Evolutionary conservation across 1,140 invertebrate genomes (phyloP), one percentile per base, ranked within the genome.

Genomic region (Bombus terrestris): DNA sequence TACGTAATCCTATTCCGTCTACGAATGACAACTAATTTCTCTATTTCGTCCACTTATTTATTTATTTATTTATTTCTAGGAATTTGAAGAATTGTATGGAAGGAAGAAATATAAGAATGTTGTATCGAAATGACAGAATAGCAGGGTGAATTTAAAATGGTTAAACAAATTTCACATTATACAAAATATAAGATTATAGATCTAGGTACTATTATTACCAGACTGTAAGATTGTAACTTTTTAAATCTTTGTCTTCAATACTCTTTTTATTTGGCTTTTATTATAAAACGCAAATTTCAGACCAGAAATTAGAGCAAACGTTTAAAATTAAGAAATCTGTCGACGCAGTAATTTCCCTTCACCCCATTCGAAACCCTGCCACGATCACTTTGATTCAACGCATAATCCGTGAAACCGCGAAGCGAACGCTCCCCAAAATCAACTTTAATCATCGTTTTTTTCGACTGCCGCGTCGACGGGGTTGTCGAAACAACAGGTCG

Each of bases 361-460:
- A 3, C n/a, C 13, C 62, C n/a, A 12, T 12, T n/a, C 18, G 18
- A 3, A n/a, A n/a, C 28, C 35, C 37, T 41, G 8, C 1, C 15
- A 28, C 32, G 5, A 35, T 28, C 35, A 6, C 68, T 39, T 39
- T 4, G 25, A 69, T 12, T 39, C 8, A 2, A 22, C 15, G 8
- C 6, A 39, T 39, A 74, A 75, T 75, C 43, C 43, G 43, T 12
- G 32, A 43, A 57, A 35, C 43, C 73, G 32, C 41, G 47, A 75
- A 32, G 43, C n/a, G 18, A 13, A 25, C 47, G 6, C 32, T 6
- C 32, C 12, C 47, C 3, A 76, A 39, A 76, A 59, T 76, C 47
- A n/a, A 76, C 74, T 59, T 59, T 76, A 59, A 76, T 76, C 74
- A 9, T 39, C 53, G 25, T 2, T 57, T 76, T 75, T 53, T 37